Percentiles rank a stretch among this genome's conserved stretches.
phyloP scores from a whole-genome alignment of 2,113 vertebrate species.

The Atrichornis clamosus region DNA sequence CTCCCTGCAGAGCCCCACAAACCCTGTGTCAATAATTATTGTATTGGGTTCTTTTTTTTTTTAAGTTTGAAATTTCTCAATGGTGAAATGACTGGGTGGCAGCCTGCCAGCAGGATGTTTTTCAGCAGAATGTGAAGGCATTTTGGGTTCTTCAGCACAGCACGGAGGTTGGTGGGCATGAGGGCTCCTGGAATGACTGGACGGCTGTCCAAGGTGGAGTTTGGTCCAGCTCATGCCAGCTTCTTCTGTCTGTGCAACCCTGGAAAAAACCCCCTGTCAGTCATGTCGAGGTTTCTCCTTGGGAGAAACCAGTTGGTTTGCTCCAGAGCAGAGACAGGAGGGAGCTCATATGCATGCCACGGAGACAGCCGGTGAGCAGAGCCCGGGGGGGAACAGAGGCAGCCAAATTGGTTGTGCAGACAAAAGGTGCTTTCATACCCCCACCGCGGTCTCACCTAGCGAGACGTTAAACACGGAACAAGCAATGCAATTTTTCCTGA shows the following conservation, averaged over 20 bases:
- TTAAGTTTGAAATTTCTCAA: not conserved
- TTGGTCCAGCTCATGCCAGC: not conserved
- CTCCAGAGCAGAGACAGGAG: conserved; percentile 35
- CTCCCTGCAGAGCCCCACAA: not conserved
- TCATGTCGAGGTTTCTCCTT: not conserved
- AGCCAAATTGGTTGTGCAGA: conserved; percentile 27
- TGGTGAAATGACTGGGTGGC: not conserved
- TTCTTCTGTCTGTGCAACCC: not conserved
- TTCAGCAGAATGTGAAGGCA: not conserved
- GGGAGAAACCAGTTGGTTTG: conserved; percentile 53
- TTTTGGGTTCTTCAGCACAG: not conserved
- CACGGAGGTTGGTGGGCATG: not conserved
- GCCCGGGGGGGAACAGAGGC: not conserved
- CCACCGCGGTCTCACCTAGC: not conserved
- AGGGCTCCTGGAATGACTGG: not conserved
- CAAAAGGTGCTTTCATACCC: not conserved
- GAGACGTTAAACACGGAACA: not conserved
- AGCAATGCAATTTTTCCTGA: not conserved
- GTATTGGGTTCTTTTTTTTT: not conserved
- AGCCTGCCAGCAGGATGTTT: not conserved
- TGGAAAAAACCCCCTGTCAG: not conserved
- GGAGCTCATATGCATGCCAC: conserved; percentile 44
- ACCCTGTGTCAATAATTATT: not conserved
- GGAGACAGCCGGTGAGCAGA: conserved; percentile 36
- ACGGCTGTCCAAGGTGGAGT: not conserved